Conservation (phyloP, 2,888 invertebrate species). For the Volucella inflata region DNA sequence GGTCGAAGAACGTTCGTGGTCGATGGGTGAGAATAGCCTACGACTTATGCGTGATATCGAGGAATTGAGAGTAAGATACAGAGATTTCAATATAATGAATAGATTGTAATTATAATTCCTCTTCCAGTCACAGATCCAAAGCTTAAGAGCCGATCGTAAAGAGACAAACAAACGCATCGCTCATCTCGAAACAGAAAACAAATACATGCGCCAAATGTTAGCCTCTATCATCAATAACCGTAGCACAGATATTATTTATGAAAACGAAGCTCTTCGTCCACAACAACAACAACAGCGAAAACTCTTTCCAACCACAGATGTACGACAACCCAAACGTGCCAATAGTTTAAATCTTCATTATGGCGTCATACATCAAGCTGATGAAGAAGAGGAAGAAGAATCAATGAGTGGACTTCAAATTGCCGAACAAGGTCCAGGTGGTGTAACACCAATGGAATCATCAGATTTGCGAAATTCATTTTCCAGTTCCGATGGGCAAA, state of each 20-base stretch:
- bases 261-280: conserved; percentile 80
- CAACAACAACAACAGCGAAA: conserved; percentile 66
- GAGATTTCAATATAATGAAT: not conserved
- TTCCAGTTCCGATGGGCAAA: conserved; percentile 79
- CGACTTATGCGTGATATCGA: conserved; percentile 83
- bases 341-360: conserved; percentile 82
- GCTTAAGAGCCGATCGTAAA: conserved; percentile 87
- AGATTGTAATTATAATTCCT: conserved; percentile 47
- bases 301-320: conserved; percentile 69
- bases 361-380: conserved; percentile 81
- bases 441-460: conserved; percentile 74
- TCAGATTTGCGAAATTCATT: conserved; percentile 77
- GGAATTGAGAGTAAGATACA: conserved; percentile 81
- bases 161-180: conserved; percentile 88
- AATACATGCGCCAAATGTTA: conserved; percentile 83
- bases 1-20: conserved; percentile 84
- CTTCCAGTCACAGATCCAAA: conserved; percentile 87
- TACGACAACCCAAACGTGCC: conserved; percentile 79
- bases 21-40: conserved; percentile 82
- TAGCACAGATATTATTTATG: conserved; percentile 80
- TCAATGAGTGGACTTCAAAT: conserved; percentile 57
- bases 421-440: conserved; percentile 63
- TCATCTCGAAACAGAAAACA: conserved; percentile 88
- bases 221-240: conserved; percentile 81
- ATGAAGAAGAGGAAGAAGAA: conserved; percentile 62